phyloP scores from a whole-genome alignment of 2,797 vertebrate species.

The Todus mexicanus region DNA sequence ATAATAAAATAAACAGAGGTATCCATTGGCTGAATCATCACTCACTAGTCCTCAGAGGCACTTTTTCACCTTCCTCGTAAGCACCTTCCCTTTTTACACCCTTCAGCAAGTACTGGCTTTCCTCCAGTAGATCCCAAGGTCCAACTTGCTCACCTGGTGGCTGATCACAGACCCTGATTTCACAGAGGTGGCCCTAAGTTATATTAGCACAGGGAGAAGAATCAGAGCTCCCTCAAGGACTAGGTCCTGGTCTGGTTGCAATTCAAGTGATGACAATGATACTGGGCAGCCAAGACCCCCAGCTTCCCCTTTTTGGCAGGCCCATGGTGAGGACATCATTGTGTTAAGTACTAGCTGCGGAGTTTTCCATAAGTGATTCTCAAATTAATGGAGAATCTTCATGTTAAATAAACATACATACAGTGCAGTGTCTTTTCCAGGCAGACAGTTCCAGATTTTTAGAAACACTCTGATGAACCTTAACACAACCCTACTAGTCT shows the following conservation, averaged over 20 bases:
- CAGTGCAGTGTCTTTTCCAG: neutral
- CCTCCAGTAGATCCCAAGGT: fast-evolving
- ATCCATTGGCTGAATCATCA: neutral
- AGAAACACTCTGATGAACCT: neutral
- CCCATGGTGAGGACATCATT: fast-evolving
- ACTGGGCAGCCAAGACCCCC: neutral
- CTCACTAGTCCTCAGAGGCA: neutral
- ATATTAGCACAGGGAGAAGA: neutral
- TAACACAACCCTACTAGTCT: neutral
- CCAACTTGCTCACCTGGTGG: neutral
- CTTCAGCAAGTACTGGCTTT: neutral
- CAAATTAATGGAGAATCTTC: neutral
- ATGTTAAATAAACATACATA: neutral
- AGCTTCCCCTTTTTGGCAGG: neutral
- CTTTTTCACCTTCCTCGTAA: neutral
- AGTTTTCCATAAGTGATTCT: neutral
- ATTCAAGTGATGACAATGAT: neutral
- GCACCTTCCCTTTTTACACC: neutral
- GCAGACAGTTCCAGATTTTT: neutral
- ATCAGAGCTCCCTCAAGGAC: neutral
- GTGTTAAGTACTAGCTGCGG: neutral
- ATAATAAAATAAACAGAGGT: neutral
- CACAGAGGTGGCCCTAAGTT: neutral
- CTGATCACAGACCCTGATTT: neutral
- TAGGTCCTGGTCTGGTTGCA: neutral